Percentiles rank a stretch among this genome's conserved stretches.
phyloP scores from a whole-genome alignment of 1,140 invertebrate genomes.

The Reticulitermes speratus region DNA sequence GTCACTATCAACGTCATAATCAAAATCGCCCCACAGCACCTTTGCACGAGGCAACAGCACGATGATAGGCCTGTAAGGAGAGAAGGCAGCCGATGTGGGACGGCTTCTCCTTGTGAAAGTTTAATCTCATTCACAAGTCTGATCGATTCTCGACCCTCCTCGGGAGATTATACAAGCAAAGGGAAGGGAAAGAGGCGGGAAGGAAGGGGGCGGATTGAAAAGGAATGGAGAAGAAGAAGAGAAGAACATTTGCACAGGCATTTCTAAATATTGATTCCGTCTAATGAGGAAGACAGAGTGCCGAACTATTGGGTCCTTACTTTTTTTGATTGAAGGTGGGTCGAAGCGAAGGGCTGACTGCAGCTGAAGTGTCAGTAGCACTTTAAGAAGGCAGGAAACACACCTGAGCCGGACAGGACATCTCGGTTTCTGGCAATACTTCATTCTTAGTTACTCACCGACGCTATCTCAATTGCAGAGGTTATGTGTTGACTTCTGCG shows the following conservation, averaged over 20 bases:
- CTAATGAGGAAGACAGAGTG: constrained; percentile 21
- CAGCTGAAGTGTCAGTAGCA: neutral
- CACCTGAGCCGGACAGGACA: neutral
- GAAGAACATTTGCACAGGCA: constrained; percentile 23
- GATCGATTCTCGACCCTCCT: neutral
- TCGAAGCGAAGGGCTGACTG: neutral
- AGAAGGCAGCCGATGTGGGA: neutral
- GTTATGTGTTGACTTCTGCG: no score
- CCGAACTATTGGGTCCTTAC: neutral
- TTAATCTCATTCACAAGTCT: constrained; percentile 2
- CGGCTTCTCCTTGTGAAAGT: neutral
- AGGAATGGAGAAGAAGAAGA: neutral
- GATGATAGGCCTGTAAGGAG: neutral
- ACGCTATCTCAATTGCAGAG: no score
- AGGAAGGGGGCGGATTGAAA: neutral
- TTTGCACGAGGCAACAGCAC: neutral
- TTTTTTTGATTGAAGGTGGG: neutral
- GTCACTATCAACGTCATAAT: no score
- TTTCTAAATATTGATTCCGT: constrained; percentile 28
- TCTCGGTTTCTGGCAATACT: no score
- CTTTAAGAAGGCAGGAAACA: neutral
- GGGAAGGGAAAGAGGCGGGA: neutral
- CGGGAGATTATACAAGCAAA: no score
- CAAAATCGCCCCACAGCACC: no score
- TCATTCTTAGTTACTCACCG: no score